Conservation (phyloP, 2,113 vertebrate species). For the Bambusicola thoracicus region DNA sequence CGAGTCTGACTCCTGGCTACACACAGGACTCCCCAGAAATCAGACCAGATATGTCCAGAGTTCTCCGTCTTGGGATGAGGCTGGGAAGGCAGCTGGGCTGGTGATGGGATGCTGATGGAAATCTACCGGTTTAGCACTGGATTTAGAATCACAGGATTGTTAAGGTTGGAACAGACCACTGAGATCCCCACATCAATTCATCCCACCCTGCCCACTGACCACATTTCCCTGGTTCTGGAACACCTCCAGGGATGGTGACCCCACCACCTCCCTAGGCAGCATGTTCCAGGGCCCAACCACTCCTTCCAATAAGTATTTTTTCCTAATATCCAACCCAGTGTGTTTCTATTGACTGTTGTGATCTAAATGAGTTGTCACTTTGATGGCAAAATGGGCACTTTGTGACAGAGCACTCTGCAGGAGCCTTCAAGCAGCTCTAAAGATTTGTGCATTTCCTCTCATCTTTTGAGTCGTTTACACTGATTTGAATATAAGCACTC, state of each 20-base stretch:
- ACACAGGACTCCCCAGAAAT: no score
- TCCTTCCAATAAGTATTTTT: no score
- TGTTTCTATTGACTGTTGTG: background rate
- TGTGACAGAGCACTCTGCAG: background rate
- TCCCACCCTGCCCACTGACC: no score
- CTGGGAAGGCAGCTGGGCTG: background rate
- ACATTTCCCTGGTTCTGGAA: no score
- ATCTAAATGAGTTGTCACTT: background rate
- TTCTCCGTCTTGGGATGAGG: accelerated
- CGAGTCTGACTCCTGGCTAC: no score
- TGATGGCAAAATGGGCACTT: background rate
- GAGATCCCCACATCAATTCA: no score
- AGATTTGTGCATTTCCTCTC: background rate
- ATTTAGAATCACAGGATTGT: background rate
- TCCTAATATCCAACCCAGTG: background rate
- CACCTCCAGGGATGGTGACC: no score
- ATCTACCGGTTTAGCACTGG: background rate
- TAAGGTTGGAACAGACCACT: no score
- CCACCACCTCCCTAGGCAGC: no score
- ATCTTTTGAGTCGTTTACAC: accelerated
- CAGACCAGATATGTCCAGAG: no score
- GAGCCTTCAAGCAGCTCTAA: background rate
- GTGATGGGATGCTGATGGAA: background rate
- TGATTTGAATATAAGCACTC: background rate
- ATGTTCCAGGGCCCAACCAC: no score